Base-by-base conservation (phyloP, 2,113 vertebrate species). In the Lepus europaeus region DNA sequence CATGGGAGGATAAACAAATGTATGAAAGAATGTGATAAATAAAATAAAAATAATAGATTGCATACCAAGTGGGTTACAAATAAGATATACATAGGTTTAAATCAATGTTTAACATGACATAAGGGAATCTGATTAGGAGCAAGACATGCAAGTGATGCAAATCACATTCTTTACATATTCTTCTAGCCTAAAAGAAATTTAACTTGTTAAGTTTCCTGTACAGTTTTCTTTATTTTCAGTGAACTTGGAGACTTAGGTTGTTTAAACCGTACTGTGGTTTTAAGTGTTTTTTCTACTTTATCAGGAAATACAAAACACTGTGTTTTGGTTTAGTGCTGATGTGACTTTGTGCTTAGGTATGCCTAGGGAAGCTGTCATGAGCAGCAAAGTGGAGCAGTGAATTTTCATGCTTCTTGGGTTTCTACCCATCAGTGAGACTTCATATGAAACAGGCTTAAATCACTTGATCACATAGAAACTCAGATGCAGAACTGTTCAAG, bases 341-440 rank as follows among this genome's bases (percentile, higher is more conserved):
- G 74, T 95, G 78, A 49, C 29, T 31, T 39, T 95, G 36, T 36
- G 76, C 79, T 97, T 96, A 73, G 74, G 66, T 94, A 79, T 96
- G 66, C 77, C 94, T 81, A 78, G 2, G 1, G 23, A 92, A 76
- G 51, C 91, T 95, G 78, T 97, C 80, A 78, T 29, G 72, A 95
- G 59, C 66, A 95, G 91, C 72, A 96, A 69, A 97, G 59, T 33
- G 88, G 53, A 93, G 27, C 33, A 61, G 70, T 56, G 27, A 19
- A 22, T 91, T 94, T 97, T 94, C 0, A 63, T 82, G 90, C 36
- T 96, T 93, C 89, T 96, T 97, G 82, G 80, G 20, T 96, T 90
- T 97, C 92, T 11, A 69, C 2, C n/a, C 11, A 23, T 89, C 31
- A 96, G 94, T 84, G 68, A 89, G 89, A 29, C 74, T 61, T 97